Conservation (phyloP, 2,888 invertebrate genomes). For the Thysanoteuthis rhombus region DNA sequence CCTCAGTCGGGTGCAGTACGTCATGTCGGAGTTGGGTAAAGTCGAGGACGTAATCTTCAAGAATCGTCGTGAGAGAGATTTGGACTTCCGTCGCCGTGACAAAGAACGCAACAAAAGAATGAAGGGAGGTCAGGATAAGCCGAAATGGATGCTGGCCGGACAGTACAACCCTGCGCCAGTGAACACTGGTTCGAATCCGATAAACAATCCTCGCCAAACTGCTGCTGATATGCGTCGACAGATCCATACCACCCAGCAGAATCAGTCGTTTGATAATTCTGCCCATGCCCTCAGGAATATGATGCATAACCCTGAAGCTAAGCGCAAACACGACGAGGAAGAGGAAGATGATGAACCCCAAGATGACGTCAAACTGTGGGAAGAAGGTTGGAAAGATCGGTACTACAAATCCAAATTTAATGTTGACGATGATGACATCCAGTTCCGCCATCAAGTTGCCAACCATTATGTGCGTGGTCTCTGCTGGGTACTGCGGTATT, state of each 20-base stretch:
- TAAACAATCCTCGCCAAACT: slow-evolving; percentile 80
- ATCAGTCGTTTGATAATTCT: background rate
- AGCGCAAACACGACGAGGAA: slow-evolving; percentile 69
- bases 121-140: slow-evolving; percentile 69
- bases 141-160: slow-evolving; percentile 78
- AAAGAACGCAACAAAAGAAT: slow-evolving; percentile 74
- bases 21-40: slow-evolving; percentile 91
- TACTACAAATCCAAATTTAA: slow-evolving; percentile 82
- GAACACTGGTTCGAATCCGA: slow-evolving; percentile 60
- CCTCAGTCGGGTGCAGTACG: slow-evolving; percentile 91
- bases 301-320: background rate
- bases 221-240: slow-evolving; percentile 77
- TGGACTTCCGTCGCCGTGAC: slow-evolving; percentile 75
- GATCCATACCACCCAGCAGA: slow-evolving; percentile 50
- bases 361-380: slow-evolving; percentile 86
- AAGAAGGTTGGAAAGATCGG: slow-evolving; percentile 96
- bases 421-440: slow-evolving; percentile 69
- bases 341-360: slow-evolving; percentile 80
- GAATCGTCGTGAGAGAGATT: slow-evolving; percentile 85
- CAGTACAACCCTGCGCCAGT: slow-evolving; percentile 79
- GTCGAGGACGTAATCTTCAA: slow-evolving; percentile 98
- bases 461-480: slow-evolving; percentile 94
- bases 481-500: slow-evolving; percentile 98
- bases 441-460: slow-evolving; percentile 88
- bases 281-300: background rate